Conservation (phyloP, 2,113 vertebrate species). For the Zosterops hypoxanthus region DNA sequence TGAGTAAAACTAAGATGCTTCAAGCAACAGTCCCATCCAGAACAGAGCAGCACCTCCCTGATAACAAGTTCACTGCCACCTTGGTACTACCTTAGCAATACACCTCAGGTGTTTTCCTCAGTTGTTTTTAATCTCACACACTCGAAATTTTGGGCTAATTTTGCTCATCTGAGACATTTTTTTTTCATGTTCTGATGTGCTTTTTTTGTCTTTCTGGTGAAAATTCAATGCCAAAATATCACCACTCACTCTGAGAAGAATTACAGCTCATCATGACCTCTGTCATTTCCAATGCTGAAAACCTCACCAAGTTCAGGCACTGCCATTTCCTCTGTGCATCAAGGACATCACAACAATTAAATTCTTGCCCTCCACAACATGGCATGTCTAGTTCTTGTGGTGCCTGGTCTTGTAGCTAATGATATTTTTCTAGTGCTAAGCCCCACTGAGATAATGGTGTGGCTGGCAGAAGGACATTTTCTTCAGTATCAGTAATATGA, state of each 20-base stretch:
- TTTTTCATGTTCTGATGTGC: not conserved
- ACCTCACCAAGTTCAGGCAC: not conserved
- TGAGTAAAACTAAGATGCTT: not conserved
- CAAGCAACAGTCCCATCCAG: not conserved
- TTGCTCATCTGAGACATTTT: not conserved
- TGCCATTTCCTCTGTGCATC: not conserved
- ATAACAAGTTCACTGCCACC: not conserved
- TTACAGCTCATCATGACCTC: not conserved
- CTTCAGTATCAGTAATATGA: not conserved
- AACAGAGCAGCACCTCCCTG: not conserved
- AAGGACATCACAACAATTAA: not conserved
- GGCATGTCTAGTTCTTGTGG: not conserved
- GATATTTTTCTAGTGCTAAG: not conserved
- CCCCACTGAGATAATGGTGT: conserved; percentile 14
- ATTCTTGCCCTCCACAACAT: not conserved
- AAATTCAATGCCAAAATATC: not conserved
- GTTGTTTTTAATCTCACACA: not conserved
- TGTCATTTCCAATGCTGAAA: not conserved
- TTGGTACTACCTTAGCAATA: not conserved
- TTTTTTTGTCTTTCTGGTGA: not conserved
- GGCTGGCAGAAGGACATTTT: not conserved
- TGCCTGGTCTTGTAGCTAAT: not conserved
- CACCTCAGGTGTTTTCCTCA: not conserved
- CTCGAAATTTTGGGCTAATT: not conserved
- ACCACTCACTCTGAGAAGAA: not conserved